A percentile compares a stretch with the other conserved stretches of the same genome.
Conservation (phyloP, 2,797 vertebrate species). For the Micropoecilia bifurca region DNA sequence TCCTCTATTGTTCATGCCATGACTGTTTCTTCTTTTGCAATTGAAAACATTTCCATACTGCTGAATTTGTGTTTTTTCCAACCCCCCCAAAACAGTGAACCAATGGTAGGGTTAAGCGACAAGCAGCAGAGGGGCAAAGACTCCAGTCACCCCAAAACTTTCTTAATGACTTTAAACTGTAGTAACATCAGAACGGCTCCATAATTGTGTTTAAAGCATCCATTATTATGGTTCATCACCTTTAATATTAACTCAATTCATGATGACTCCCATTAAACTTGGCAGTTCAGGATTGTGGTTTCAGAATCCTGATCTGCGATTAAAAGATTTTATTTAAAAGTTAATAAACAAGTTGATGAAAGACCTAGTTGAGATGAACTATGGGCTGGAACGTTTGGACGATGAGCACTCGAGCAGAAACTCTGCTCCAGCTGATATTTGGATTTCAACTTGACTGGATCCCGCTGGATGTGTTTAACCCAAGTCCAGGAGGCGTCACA, state of each 20-base stretch:
- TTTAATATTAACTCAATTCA: constrained; percentile 40
- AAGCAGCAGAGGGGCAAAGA: not conserved
- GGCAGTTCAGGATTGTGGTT: constrained; percentile 43
- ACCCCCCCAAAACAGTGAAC: too few relatives aligned
- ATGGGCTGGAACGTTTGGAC: not conserved
- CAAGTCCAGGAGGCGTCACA: constrained; percentile 13
- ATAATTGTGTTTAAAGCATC: constrained; percentile 48
- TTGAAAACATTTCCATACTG: not conserved
- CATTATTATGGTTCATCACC: constrained; percentile 41
- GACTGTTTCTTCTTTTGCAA: not conserved
- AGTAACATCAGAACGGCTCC: not conserved
- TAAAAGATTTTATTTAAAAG: not conserved
- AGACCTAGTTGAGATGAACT: constrained; percentile 7
- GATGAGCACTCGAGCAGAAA: not conserved
- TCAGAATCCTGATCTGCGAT: constrained; percentile 1
- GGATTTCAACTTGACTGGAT: constrained; percentile 2
- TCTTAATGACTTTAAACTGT: not conserved
- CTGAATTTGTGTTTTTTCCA: not conserved
- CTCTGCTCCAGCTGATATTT: constrained; percentile 17
- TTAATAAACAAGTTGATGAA: not conserved
- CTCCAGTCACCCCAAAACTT: not conserved
- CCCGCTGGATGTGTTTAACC: not conserved
- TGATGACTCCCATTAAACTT: constrained; percentile 48
- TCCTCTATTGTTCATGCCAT: not conserved
- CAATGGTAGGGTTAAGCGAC: too few relatives aligned